phyloP scores from a whole-genome alignment of 2,113 vertebrate species.

The Mirza zaza region DNA sequence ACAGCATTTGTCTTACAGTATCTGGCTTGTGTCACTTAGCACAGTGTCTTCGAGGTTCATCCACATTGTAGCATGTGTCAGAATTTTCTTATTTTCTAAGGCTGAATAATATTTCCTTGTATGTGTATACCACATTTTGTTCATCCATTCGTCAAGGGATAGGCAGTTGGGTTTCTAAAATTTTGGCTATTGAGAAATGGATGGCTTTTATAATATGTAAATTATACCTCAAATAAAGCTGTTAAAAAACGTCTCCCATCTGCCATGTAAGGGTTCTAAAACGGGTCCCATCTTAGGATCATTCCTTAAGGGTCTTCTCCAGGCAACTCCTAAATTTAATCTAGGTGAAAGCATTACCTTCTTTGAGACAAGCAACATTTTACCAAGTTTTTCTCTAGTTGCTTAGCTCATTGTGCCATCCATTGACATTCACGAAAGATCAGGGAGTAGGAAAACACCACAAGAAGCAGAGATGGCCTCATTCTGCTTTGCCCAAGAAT shows the following conservation, averaged over 20 bases:
- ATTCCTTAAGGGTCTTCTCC: background rate
- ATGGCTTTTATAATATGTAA: background rate
- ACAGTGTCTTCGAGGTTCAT: background rate
- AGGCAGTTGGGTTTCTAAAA: background rate
- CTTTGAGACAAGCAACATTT: background rate
- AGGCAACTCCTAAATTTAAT: conserved; percentile 4
- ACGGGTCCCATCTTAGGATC: background rate
- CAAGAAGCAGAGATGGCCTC: background rate
- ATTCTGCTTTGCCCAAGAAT: background rate
- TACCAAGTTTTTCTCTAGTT: background rate
- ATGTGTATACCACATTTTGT: background rate
- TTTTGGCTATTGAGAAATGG: background rate
- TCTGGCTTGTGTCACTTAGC: background rate
- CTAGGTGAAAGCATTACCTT: background rate
- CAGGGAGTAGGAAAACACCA: background rate
- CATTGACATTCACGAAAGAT: background rate
- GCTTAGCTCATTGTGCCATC: background rate
- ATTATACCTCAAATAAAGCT: background rate
- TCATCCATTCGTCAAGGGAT: background rate
- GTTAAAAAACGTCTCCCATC: background rate
- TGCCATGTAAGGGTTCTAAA: background rate
- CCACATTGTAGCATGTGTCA: background rate
- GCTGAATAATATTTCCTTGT: background rate
- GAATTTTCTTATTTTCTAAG: background rate
- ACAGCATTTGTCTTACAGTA: background rate